A percentile compares a stretch with the other conserved stretches of the same genome.
phyloP scores from a whole-genome alignment of 2,888 invertebrate species.

The Tetragonula carbonaria region DNA sequence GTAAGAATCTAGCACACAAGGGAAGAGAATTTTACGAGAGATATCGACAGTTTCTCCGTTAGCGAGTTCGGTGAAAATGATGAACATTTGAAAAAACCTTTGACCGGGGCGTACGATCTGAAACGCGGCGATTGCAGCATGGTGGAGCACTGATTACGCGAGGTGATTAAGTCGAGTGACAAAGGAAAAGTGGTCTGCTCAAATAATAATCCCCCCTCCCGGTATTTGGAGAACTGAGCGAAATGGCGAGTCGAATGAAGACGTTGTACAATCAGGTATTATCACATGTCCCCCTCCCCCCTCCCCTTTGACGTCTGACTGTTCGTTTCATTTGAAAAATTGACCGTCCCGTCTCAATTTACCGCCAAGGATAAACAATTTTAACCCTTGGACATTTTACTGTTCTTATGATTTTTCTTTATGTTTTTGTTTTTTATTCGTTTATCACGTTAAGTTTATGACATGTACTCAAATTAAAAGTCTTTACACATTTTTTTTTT shows the following conservation, averaged over 20 bases:
- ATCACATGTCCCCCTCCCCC: not conserved
- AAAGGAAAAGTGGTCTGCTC: slow-evolving; percentile 8
- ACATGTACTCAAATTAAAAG: too few species aligned
- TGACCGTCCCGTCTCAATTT: not conserved
- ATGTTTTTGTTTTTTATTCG: too few species aligned
- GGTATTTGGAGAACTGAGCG: not conserved
- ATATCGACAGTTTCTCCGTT: too few species aligned
- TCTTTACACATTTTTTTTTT: too few species aligned
- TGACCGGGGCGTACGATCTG: not conserved
- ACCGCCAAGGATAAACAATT: too few species aligned
- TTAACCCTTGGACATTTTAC: too few species aligned
- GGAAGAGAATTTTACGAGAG: too few species aligned
- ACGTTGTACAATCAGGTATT: slow-evolving; percentile 75
- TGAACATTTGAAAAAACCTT: not conserved
- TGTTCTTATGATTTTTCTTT: too few species aligned
- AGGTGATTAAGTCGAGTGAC: not conserved
- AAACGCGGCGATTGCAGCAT: not conserved
- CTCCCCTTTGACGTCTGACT: not conserved
- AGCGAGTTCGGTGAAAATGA: too few species aligned
- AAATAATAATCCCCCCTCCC: not conserved
- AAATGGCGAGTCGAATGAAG: slow-evolving; percentile 78
- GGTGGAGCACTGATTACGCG: slow-evolving; percentile 1
- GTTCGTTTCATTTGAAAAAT: not conserved
- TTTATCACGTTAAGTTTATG: too few species aligned
- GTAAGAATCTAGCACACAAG: too few species aligned